These are phyloP conservation scores for Psammodynastes pulverulentus DNA, from an alignment of 2,113 vertebrate species.

Conservation along the genomic window DNA sequence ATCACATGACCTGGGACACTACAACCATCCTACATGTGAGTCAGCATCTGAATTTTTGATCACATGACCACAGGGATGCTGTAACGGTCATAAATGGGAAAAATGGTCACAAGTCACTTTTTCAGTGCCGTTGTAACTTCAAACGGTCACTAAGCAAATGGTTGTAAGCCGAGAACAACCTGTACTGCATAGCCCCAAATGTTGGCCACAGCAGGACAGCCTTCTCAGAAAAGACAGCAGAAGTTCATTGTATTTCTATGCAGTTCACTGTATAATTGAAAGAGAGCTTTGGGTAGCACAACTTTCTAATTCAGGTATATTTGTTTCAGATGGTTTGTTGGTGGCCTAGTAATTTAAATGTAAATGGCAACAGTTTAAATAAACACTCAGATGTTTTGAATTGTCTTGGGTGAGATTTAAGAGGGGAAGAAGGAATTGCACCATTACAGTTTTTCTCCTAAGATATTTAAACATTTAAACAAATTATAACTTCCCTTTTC, in stretches of 20 bases:
- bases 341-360: slow-evolving; percentile 3
- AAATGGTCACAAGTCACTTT: too few species aligned
- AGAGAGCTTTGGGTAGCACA: neutral
- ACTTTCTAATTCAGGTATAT: neutral
- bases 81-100: too few species aligned
- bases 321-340: neutral
- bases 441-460: neutral
- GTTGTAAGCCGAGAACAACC: too few species aligned
- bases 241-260: neutral
- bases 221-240: neutral
- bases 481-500: neutral
- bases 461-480: neutral
- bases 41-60: too few species aligned
- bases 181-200: neutral
- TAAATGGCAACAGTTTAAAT: neutral
- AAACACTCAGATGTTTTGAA: neutral
- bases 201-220: neutral
- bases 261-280: neutral
- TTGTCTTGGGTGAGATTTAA: neutral
- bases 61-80: too few species aligned
- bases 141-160: too few species aligned
- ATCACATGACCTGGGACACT: too few species aligned
- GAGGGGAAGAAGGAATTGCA: neutral
- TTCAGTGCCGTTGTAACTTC: too few species aligned
- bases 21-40: too few species aligned